Conservation (phyloP, 2,888 invertebrate genomes). For the Cephus rjabovi region DNA sequence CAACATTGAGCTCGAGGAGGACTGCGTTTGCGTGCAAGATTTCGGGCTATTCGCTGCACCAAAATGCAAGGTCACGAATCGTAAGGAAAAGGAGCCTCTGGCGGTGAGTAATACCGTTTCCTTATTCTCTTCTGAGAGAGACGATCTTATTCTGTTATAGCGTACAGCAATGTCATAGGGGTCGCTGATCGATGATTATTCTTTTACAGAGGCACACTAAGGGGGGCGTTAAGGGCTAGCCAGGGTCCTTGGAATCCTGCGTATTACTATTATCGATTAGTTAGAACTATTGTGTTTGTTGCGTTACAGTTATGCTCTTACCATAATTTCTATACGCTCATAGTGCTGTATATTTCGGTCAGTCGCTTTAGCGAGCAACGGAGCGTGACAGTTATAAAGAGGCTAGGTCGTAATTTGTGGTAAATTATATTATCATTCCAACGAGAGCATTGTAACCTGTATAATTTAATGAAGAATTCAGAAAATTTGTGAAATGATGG, state of each 20-base stretch:
- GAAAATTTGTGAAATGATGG: too few relatives aligned
- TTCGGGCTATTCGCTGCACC: constrained; percentile 49
- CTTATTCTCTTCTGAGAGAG: background rate
- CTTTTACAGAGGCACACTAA: constrained; percentile 52
- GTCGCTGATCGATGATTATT: background rate
- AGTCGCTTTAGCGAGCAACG: too few relatives aligned
- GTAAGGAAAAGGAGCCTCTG: constrained; percentile 49
- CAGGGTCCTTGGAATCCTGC: constrained; percentile 26
- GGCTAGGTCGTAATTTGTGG: too few relatives aligned
- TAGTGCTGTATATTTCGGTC: too few relatives aligned
- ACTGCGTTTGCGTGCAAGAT: constrained; percentile 57
- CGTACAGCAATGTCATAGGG: background rate
- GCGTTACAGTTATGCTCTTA: constrained; percentile 36
- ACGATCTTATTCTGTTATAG: background rate
- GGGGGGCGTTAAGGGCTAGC: constrained; percentile 33
- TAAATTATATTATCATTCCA: too few relatives aligned
- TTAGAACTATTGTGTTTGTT: constrained; percentile 47
- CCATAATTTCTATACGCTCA: too few relatives aligned
- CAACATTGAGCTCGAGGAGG: constrained; percentile 54
- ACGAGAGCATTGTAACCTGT: too few relatives aligned
- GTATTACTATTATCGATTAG: constrained; percentile 36
- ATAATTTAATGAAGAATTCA: too few relatives aligned
- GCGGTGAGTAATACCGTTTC: constrained; percentile 41
- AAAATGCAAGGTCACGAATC: constrained; percentile 58
- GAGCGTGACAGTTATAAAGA: too few relatives aligned